phyloP scores from a whole-genome alignment of 2,113 vertebrate species.

The Talpa occidentalis region DNA sequence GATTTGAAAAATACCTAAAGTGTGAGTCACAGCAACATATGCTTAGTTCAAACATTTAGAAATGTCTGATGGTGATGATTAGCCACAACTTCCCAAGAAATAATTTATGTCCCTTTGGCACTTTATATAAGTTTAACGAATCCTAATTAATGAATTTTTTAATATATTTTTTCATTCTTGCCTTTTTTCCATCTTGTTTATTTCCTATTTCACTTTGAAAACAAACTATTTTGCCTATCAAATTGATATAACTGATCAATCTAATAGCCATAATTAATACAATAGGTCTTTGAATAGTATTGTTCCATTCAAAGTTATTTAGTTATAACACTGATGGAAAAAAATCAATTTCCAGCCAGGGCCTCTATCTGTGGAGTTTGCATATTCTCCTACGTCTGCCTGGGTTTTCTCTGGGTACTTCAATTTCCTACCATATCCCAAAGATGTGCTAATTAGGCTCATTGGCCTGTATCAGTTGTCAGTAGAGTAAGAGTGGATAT shows the following conservation, averaged over 20 bases:
- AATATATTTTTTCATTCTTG: neutral
- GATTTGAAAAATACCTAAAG: neutral
- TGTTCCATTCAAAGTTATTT: neutral
- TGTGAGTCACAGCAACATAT: neutral
- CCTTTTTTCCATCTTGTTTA: neutral
- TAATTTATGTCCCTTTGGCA: neutral
- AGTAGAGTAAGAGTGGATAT: neutral
- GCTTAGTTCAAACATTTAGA: neutral
- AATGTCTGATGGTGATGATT: neutral
- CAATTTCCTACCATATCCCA: neutral
- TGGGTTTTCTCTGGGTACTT: neutral
- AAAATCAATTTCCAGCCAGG: neutral
- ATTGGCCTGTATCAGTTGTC: neutral
- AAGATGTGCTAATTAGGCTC: neutral
- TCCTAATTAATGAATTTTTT: neutral
- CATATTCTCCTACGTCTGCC: neutral
- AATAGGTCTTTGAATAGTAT: too few relatives aligned
- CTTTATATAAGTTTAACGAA: neutral
- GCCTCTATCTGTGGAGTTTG: neutral
- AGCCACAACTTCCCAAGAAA: neutral
- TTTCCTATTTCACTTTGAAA: neutral
- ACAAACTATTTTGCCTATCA: slow-evolving; percentile 4
- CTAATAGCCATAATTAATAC: neutral
- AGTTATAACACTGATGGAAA: neutral
- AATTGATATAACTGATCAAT: neutral